Conservation (phyloP, 2,888 invertebrate species). For the Salticus scenicus region DNA sequence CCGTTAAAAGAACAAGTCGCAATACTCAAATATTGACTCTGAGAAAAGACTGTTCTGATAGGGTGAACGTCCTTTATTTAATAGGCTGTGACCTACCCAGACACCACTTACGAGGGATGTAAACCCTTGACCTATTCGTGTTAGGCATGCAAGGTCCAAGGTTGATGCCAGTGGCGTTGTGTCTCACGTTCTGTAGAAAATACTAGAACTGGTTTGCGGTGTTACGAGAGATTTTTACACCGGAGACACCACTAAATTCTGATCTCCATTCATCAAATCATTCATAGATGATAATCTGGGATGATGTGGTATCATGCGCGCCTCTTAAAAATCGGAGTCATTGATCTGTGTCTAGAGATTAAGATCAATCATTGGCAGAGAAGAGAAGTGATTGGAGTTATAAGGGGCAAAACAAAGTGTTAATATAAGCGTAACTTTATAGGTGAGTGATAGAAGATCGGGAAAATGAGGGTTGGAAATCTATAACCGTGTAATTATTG, state of each 20-base stretch:
- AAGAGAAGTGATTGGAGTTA: too few relatives aligned
- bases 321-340: background rate
- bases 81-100: background rate
- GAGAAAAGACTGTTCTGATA: background rate
- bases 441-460: background rate
- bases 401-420: too few relatives aligned
- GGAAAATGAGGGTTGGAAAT: background rate
- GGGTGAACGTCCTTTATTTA: background rate
- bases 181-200: background rate
- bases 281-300: background rate
- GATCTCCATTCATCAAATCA: background rate
- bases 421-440: background rate
- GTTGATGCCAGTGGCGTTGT: background rate
- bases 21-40: background rate
- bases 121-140: slow-evolving; percentile 2
- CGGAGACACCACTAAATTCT: background rate
- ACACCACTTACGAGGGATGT: background rate
- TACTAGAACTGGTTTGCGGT: background rate
- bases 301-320: too few relatives aligned
- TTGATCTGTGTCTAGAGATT: background rate
- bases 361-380: background rate
- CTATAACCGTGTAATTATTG: too few relatives aligned
- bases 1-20: too few relatives aligned
- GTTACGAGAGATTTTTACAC: background rate
- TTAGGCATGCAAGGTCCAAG: background rate